A percentile compares a stretch with the other conserved stretches of the same genome.
These are phyloP conservation scores for Alosa sapidissima DNA, from an alignment of 2,797 vertebrate genomes.

Conservation along the genomic window DNA sequence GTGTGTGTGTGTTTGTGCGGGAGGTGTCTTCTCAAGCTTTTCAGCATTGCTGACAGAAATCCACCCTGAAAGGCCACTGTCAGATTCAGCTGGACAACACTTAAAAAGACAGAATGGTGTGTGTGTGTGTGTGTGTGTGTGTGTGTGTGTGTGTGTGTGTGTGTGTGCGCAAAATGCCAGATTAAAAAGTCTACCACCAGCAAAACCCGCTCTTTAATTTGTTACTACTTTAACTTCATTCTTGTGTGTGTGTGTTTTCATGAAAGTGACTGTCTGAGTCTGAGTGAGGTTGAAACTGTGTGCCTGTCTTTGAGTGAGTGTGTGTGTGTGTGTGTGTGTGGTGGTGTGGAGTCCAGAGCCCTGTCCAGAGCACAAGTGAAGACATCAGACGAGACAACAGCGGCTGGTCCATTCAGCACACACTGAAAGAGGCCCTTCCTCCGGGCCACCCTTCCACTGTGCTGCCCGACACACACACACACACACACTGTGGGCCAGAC, in stretches of 20 bases:
- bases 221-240: neutral
- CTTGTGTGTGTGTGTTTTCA: neutral
- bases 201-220: neutral
- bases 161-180: neutral
- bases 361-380: conserved; percentile 10
- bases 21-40: conserved; percentile 2
- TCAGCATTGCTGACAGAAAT: neutral
- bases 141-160: neutral
- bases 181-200: conserved; percentile 11
- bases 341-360: neutral
- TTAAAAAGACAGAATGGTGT: neutral
- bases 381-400: neutral
- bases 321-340: conserved; percentile 13
- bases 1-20: neutral
- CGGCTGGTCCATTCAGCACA: neutral
- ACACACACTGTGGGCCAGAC: no score
- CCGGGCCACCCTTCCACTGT: neutral
- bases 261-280: no score
- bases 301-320: neutral
- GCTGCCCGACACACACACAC: no score
- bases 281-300: neutral
- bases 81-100: neutral
- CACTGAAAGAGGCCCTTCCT: neutral
- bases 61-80: neutral
- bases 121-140: neutral